A percentile compares a stretch with the other conserved stretches of the same genome.
Evolutionary conservation across 2,797 vertebrate genomes (phyloP).

Genomic region (Merluccius polli): DNA sequence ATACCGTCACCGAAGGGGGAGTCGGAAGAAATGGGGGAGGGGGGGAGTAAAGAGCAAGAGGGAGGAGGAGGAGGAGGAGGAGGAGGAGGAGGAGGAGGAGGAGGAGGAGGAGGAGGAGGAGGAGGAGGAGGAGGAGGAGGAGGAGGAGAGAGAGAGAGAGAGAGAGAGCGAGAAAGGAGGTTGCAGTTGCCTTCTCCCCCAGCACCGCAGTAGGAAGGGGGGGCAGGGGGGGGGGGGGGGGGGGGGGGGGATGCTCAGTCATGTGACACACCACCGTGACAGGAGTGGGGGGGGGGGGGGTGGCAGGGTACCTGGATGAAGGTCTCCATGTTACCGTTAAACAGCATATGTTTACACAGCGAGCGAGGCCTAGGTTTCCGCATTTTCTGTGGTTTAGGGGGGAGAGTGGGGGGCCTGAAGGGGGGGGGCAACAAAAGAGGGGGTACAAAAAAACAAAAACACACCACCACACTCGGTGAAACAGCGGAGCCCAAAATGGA

Average conservation of each 20-base stretch:
- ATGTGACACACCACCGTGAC: constrained; percentile 65
- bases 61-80: constrained; percentile 45
- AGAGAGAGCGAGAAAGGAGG: constrained; percentile 45
- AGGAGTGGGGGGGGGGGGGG: constrained; percentile 13
- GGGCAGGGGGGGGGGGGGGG: constrained; percentile 71
- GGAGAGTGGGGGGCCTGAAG: constrained; percentile 94
- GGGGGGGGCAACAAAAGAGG: constrained; percentile 33
- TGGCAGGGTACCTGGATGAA: constrained; percentile 94
- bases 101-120: constrained; percentile 27
- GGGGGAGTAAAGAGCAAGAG: constrained; percentile 27
- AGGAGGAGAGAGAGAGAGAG: constrained; percentile 28
- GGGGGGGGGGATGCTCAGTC: constrained; percentile 57
- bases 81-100: constrained; percentile 19
- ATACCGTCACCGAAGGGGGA: constrained; percentile 28
- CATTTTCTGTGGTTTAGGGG: constrained; percentile 99
- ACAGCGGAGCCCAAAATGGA: constrained; percentile 22
- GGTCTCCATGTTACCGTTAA: constrained; percentile 99
- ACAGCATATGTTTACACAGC: constrained; percentile 98
- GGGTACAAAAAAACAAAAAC: constrained; percentile 27
- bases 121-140: constrained; percentile 47
- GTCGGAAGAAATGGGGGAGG: constrained; percentile 48
- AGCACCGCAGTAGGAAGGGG: constrained; percentile 54
- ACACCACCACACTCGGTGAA: constrained; percentile 47
- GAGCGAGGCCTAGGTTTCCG: constrained; percentile 98
- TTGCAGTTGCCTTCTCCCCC: constrained; percentile 69